Conservation (phyloP, 2,797 vertebrate genomes). For the Darevskia mixta region DNA sequence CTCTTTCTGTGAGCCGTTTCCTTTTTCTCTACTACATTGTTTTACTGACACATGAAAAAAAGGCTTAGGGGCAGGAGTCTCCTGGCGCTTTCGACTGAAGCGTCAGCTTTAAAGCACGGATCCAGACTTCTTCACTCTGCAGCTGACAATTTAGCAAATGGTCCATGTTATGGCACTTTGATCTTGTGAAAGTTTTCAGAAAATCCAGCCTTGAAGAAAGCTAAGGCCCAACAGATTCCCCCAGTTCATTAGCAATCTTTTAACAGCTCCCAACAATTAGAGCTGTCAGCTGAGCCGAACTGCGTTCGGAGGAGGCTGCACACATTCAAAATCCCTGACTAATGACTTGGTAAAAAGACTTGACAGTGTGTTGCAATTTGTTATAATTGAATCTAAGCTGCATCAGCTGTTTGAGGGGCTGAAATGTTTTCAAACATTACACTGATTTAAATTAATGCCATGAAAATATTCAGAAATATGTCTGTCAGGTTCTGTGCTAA, state of each 20-base stretch:
- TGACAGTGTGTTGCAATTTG: constrained; percentile 88
- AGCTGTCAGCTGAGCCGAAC: constrained; percentile 81
- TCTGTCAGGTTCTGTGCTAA: constrained; percentile 75
- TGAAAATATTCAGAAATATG: constrained; percentile 74
- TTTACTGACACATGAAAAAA: constrained; percentile 80
- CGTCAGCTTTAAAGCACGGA: constrained; percentile 73
- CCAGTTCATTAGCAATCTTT: constrained; percentile 91
- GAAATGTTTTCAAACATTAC: constrained; percentile 87
- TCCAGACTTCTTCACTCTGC: constrained; percentile 77
- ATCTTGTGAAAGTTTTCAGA: constrained; percentile 86
- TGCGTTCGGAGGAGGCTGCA: constrained; percentile 60
- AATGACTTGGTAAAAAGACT: constrained; percentile 92
- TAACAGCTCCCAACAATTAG: constrained; percentile 90
- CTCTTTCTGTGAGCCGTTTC: constrained; percentile 69
- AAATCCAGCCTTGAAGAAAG: constrained; percentile 81
- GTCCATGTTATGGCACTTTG: constrained; percentile 81
- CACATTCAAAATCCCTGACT: constrained; percentile 82
- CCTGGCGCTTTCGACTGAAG: constrained; percentile 65
- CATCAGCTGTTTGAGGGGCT: constrained; percentile 90
- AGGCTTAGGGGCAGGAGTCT: constrained; percentile 64
- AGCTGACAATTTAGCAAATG: constrained; percentile 85
- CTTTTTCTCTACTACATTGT: constrained; percentile 62
- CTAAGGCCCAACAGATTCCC: constrained; percentile 79
- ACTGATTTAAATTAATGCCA: constrained; percentile 87
- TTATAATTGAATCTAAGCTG: constrained; percentile 90